A percentile compares a stretch with the other conserved stretches of the same genome.
These are phyloP conservation scores for Protaetia brevitarsis DNA, from an alignment of 1,140 invertebrate species.

Conservation along the genomic window DNA sequence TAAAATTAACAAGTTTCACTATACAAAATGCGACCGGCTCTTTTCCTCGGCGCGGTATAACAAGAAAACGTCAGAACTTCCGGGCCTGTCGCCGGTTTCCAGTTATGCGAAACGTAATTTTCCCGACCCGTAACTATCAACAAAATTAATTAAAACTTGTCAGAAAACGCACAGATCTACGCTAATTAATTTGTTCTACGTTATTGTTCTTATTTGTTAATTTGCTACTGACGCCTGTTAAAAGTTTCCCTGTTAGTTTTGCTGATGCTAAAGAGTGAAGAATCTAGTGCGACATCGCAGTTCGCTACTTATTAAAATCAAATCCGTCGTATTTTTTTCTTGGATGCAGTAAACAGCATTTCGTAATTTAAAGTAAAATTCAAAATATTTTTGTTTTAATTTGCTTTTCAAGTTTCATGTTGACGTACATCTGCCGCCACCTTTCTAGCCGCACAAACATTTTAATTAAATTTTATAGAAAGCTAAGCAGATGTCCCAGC, in stretches of 20 bases:
- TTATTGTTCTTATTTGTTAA: conserved; percentile 6
- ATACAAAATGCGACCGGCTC: not conserved
- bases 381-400: too few species aligned
- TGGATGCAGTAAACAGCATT: too few species aligned
- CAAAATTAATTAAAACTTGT: conserved; percentile 8
- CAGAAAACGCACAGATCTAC: not conserved
- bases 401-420: too few species aligned
- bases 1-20: conserved; percentile 31
- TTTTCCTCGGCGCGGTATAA: not conserved
- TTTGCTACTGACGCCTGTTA: too few species aligned
- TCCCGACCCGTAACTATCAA: conserved; percentile 1
- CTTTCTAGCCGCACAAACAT: too few species aligned
- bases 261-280: not conserved
- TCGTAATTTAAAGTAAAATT: too few species aligned
- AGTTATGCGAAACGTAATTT: conserved; percentile 10
- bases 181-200: not conserved
- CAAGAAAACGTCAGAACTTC: not conserved
- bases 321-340: too few species aligned
- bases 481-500: too few species aligned
- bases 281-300: not conserved
- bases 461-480: too few species aligned
- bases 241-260: not conserved
- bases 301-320: too few species aligned
- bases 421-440: too few species aligned
- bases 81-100: not conserved